Evolutionary conservation across 2,888 invertebrate genomes (phyloP).

Genomic region (Calephelis perditalis): DNA sequence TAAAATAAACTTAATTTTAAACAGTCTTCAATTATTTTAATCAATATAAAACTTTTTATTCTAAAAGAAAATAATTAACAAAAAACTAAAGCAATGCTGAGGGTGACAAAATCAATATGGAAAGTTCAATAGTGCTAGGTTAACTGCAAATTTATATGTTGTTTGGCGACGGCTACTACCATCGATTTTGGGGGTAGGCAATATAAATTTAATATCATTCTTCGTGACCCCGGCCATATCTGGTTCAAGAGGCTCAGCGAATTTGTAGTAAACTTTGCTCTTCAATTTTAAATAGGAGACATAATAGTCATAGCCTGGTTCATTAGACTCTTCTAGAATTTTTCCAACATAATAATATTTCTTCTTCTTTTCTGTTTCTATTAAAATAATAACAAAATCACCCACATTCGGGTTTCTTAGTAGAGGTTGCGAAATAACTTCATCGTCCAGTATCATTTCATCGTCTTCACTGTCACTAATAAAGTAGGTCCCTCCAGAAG

Average conservation of each 20-base stretch:
- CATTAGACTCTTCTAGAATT: conserved; percentile 14
- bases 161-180: conserved; percentile 14
- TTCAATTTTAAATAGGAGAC: background rate
- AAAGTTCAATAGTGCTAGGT: conserved; percentile 14
- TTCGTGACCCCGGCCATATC: conserved; percentile 10
- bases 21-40: too few relatives aligned
- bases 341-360: conserved; percentile 16
- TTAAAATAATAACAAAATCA: background rate
- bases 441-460: background rate
- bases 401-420: background rate
- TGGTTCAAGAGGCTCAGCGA: conserved; percentile 6
- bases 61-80: too few relatives aligned
- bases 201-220: conserved; percentile 14
- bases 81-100: too few relatives aligned
- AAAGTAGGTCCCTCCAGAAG: background rate
- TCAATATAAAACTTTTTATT: too few relatives aligned
- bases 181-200: conserved; percentile 12
- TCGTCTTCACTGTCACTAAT: background rate
- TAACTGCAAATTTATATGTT: conserved; percentile 10
- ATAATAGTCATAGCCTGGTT: conserved; percentile 13
- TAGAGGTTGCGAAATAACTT: background rate
- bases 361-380: conserved; percentile 8
- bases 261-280: conserved; percentile 12
- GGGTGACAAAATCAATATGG: conserved; percentile 4
- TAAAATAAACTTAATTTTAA: too few relatives aligned